A percentile compares a stretch with the other conserved stretches of the same genome.
phyloP scores from a whole-genome alignment of 2,113 vertebrate species.

The Dunckerocampus dactyliophorus region DNA sequence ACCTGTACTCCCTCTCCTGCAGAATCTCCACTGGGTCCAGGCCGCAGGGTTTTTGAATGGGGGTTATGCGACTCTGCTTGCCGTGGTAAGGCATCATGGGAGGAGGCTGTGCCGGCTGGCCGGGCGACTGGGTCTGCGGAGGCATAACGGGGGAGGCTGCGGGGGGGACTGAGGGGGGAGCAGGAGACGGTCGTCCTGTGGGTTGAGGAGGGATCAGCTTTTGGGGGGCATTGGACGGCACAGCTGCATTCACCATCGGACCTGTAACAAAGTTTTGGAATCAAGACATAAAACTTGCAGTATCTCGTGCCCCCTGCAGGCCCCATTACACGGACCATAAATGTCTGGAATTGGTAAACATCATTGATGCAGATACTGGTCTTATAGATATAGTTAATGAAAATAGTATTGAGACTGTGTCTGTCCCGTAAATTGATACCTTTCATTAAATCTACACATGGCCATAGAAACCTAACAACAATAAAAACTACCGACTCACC shows the following conservation, averaged over 20 bases:
- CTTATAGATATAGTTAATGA: too few species aligned
- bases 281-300: background rate
- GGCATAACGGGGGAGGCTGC: constrained; percentile 92
- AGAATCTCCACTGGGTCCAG: constrained; percentile 92
- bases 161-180: constrained; percentile 84
- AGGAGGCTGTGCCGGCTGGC: constrained; percentile 84
- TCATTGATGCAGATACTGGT: too few species aligned
- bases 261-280: constrained; percentile 58
- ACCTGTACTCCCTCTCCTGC: constrained; percentile 96
- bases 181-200: constrained; percentile 86
- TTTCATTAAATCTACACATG: too few species aligned
- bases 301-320: too few species aligned
- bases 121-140: constrained; percentile 89
- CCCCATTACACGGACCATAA: too few species aligned
- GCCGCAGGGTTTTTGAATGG: constrained; percentile 91
- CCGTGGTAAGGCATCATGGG: constrained; percentile 87
- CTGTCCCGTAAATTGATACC: too few species aligned
- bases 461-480: too few species aligned
- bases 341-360: too few species aligned
- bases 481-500: too few species aligned
- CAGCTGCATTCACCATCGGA: constrained; percentile 87
- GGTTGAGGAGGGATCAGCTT: constrained; percentile 89
- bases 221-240: constrained; percentile 85
- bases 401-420: too few species aligned
- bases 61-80: constrained; percentile 93